phyloP scores from a whole-genome alignment of 2,113 vertebrate genomes.

The Eclectus roratus region DNA sequence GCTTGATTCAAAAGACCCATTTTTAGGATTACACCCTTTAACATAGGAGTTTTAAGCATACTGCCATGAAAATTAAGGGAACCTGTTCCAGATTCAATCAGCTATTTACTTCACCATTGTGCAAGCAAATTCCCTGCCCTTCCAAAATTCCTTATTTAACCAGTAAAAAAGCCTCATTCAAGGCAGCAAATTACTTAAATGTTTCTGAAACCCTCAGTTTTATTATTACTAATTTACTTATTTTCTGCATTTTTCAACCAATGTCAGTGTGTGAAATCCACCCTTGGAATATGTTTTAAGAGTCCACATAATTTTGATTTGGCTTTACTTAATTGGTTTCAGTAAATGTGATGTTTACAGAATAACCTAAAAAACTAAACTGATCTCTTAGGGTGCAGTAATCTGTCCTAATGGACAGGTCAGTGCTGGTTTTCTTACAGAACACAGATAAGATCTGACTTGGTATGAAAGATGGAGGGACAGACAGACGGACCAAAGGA shows the following conservation, averaged over 20 bases:
- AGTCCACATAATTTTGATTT: background rate
- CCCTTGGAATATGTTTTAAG: background rate
- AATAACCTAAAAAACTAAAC: background rate
- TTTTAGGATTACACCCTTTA: background rate
- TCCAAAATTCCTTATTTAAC: background rate
- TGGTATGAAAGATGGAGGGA: background rate
- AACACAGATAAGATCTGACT: background rate
- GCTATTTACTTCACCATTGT: background rate
- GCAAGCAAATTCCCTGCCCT: background rate
- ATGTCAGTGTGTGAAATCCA: background rate
- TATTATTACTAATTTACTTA: background rate
- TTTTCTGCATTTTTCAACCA: background rate
- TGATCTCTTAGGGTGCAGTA: background rate
- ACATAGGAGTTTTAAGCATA: background rate
- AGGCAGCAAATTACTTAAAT: background rate
- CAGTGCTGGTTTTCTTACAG: background rate
- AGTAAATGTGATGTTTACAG: background rate
- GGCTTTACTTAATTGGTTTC: background rate
- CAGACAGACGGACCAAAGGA: background rate
- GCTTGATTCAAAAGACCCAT: background rate
- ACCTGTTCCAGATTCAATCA: background rate
- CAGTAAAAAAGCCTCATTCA: background rate
- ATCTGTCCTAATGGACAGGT: background rate
- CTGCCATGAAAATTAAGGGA: background rate
- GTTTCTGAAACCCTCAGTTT: background rate